Conservation (phyloP, 2,113 vertebrate species). For the Sander vitreus region DNA sequence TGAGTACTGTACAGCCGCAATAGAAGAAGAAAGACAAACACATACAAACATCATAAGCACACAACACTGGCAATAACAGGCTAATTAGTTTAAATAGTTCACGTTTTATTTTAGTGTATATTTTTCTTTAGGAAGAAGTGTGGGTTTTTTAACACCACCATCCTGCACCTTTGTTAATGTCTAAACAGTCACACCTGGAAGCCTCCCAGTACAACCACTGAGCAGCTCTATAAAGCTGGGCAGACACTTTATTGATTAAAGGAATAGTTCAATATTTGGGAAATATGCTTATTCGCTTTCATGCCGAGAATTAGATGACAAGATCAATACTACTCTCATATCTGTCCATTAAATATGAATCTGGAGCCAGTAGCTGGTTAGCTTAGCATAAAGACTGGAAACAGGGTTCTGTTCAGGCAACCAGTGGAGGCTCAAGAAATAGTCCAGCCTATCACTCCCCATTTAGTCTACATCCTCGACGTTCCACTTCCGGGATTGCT, state of each 20-base stretch:
- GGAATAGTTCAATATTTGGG: neutral
- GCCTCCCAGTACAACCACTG: neutral
- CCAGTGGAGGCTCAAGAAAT: neutral
- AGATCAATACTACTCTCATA: neutral
- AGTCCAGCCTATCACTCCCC: neutral
- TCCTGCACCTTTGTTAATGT: neutral
- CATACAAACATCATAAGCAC: constrained; percentile 17
- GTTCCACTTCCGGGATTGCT: no score
- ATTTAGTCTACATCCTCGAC: neutral
- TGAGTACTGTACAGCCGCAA: constrained; percentile 27
- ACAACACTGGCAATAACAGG: constrained; percentile 14
- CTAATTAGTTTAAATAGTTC: neutral
- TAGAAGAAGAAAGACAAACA: constrained; percentile 34
- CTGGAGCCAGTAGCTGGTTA: neutral
- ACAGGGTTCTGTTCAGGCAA: neutral
- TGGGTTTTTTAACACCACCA: neutral
- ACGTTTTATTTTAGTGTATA: neutral
- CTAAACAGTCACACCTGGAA: neutral
- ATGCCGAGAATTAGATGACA: neutral
- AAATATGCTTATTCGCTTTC: neutral
- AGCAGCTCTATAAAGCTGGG: neutral
- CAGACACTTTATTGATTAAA: neutral
- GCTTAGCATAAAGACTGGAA: constrained; percentile 1
- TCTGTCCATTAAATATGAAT: neutral
- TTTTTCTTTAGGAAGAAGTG: neutral